Conservation (phyloP, 2,113 vertebrate species). For the Phaethornis superciliosus region DNA sequence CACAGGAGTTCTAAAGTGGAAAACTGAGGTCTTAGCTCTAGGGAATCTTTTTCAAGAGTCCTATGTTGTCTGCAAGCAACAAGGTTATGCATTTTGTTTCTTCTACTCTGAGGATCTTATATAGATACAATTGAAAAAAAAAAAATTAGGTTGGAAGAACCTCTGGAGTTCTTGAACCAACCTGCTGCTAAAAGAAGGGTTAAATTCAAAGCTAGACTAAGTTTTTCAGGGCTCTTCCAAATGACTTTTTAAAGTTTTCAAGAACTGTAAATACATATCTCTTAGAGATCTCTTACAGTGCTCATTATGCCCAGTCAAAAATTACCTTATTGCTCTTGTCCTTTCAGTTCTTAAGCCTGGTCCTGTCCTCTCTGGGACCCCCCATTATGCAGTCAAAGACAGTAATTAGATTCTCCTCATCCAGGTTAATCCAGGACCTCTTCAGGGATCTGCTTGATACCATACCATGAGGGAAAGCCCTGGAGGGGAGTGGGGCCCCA, state of each 20-base stretch:
- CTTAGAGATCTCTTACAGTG: neutral
- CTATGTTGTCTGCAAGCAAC: neutral
- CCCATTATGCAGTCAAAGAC: neutral
- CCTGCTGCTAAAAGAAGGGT: neutral
- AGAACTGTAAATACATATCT: neutral
- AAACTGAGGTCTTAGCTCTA: neutral
- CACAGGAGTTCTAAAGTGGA: neutral
- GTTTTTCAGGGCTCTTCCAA: too few relatives aligned
- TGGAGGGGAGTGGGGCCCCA: too few relatives aligned
- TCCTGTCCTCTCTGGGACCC: neutral
- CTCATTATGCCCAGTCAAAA: neutral
- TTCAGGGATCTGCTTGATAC: too few relatives aligned
- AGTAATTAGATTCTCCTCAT: neutral
- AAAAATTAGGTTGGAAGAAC: neutral
- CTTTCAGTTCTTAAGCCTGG: neutral
- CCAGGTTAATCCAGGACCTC: too few relatives aligned
- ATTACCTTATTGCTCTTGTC: neutral
- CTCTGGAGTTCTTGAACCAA: neutral
- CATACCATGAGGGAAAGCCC: too few relatives aligned
- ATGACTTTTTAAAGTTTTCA: too few relatives aligned
- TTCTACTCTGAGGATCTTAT: neutral
- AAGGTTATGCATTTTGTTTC: neutral
- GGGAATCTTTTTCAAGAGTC: neutral
- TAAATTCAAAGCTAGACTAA: neutral
- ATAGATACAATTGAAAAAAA: neutral